Base-by-base conservation (phyloP, 2,888 invertebrate species). In the Temnothorax ravouxi region DNA sequence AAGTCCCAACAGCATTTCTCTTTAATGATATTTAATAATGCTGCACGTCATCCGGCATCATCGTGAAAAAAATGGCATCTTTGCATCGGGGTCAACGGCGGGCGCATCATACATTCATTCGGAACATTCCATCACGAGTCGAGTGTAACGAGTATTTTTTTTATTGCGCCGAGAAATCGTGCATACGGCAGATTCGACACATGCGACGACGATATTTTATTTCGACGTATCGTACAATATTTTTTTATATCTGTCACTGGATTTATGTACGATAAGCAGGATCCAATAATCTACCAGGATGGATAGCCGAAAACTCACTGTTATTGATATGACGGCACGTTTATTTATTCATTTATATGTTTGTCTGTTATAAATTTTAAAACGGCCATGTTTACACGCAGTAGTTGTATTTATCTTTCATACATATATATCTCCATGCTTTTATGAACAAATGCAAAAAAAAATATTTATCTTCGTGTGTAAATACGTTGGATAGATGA, bases 21-120 rank as follows among this genome's bases (percentile, higher is more conserved):
- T 84, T 86, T 86, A 90, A 90, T 90, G 88, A 89, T 84, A 86
- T 84, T 86, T 84, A 87, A 88, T 90, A 89, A 86, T 77, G 82
- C 44, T 72, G 25, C 71, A 34, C 61, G 66, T 64, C 77, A 72
- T 38, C 13, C 72, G 25, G 38, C 72, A 59, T 80, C 50, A 72
- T 21, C 47, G 59, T 50, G 69, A 44, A 84, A 79, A 34, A 72
- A 84, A 84, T 80, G 29, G 59, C 64, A n/a, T 59, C 62, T 52
- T 54, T 15, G 50, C 59, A 83, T 83, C 67, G 64, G 54, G 83
- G 83, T 77, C 83, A 83, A 47, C 34, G 25, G 34, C 34, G 59
- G 25, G 34, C 34, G 59, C 38, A 47, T 77, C 71, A 18, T 34
- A 44, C 47, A 52, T 80, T 77, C 15, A 59, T 79, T 72, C 50